Base-by-base conservation (phyloP, 64 coral and sea anemone species). In the Pocillopora verrucosa region DNA sequence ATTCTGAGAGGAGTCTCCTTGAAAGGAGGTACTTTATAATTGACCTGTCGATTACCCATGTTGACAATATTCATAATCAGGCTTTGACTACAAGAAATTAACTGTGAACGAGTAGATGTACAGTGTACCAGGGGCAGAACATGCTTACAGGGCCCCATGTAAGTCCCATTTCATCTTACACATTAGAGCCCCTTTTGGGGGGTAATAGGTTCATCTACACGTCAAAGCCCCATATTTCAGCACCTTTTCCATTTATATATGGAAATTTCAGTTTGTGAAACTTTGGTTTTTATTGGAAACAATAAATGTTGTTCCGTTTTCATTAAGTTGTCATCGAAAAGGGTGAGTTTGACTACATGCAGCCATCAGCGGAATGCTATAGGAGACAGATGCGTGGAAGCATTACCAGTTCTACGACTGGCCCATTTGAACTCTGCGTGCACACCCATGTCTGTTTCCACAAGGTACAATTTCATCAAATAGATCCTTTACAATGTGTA, bases 261-360 rank as follows among this genome's bases (percentile, higher is more conserved):
- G 41, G 41, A 51, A 51, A 51, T 51, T 7, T 51, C 41, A 51
- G 41, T 51, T 51, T 51, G 41, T 51, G 41, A 4, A 51, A 51
- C 7, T 51, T 7, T 51, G 41, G 7, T 51, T 4, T 51, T 51
- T 7, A 51, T 51, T 51, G 41, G 41, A 51, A 51, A 51, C 41
- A 51, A 51, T 51, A 51, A 51, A 51, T 3, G 3, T 51, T 51
- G 41, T 51, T 36, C 12, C 76, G 68, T 24, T 25, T 74, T 68
- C 15, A 58, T 60, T 20, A 60, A 95, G 96, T 93, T 78, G 63
- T 98, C 34, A 82, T 95, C 72, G 63, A 95, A 36, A 90, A 86
- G 17, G 93, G 81, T 2, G 69, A 89, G 7, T 98, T 91, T 88
- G 84, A 95, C 45, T 98, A 98, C 87, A 98, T 98, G 93, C 7